Conservation (phyloP, 2,888 invertebrate species). For the Tanypteryx hageni region DNA sequence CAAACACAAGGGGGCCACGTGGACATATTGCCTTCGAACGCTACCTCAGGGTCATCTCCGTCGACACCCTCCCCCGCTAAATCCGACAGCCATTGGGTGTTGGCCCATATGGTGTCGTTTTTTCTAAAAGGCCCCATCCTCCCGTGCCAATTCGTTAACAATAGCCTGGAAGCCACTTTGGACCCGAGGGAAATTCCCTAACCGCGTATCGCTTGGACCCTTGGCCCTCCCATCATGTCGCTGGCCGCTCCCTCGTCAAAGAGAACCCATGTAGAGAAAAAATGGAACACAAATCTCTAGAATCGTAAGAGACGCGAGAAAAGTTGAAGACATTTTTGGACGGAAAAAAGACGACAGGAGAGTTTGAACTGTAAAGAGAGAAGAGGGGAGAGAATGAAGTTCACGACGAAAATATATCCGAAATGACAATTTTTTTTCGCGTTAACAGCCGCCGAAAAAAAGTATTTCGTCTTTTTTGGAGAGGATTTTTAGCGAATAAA, state of each 20-base stretch:
- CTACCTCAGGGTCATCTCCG: neutral
- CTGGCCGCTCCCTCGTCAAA: neutral
- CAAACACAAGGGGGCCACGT: slow-evolving; percentile 44
- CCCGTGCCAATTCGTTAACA: neutral
- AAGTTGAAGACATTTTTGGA: neutral
- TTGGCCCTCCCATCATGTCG: neutral
- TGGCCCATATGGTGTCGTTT: slow-evolving; percentile 19
- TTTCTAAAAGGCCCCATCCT: neutral
- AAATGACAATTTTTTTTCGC: too few relatives aligned
- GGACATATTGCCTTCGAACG: neutral
- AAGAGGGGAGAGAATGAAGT: neutral
- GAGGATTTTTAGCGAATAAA: too few relatives aligned
- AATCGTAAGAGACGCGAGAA: too few relatives aligned
- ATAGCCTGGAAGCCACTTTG: slow-evolving; percentile 28
- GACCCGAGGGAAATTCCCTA: neutral
- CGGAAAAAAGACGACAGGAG: neutral
- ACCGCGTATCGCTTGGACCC: neutral
- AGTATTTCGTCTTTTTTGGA: too few relatives aligned
- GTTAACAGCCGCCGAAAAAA: too few relatives aligned
- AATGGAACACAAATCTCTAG: neutral
- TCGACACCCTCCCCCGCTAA: neutral
- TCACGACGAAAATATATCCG: neutral
- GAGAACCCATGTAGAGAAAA: neutral
- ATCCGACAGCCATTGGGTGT: neutral
- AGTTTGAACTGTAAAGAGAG: neutral